Conservation (phyloP, 2,113 vertebrate genomes). For the Indicator indicator region DNA sequence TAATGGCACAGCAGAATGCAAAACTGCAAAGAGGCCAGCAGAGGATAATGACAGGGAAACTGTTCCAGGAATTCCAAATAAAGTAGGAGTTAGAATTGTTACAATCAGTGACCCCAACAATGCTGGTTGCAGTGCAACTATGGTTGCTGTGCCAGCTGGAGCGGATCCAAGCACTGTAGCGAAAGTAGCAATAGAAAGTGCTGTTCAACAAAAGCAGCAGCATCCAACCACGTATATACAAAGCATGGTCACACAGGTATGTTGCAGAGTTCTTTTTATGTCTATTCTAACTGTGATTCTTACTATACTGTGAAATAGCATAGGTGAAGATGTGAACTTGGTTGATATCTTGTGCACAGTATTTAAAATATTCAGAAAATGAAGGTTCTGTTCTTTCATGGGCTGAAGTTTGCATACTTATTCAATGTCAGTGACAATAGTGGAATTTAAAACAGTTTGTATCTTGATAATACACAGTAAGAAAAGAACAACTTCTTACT, state of each 20-base stretch:
- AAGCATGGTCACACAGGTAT: constrained; percentile 88
- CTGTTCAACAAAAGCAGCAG: constrained; percentile 95
- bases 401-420: not conserved
- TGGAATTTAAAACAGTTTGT: constrained; percentile 4
- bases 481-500: not conserved
- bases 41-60: constrained; percentile 88
- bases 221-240: constrained; percentile 84
- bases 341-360: not conserved
- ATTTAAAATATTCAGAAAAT: not conserved
- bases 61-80: constrained; percentile 93
- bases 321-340: not conserved
- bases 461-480: not conserved
- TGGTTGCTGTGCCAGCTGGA: constrained; percentile 98
- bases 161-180: constrained; percentile 99
- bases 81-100: constrained; percentile 98
- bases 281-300: constrained; percentile 44
- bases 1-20: constrained; percentile 90
- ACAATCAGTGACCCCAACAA: constrained; percentile 99
- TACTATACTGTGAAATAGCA: not conserved
- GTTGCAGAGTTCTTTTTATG: constrained; percentile 52
- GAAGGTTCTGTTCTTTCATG: not conserved
- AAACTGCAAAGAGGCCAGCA: constrained; percentile 91
- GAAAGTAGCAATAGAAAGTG: constrained; percentile 99
- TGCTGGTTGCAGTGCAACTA: constrained; percentile 94
- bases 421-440: not conserved